phyloP scores from a whole-genome alignment of 2,888 invertebrate genomes.

The Cheilosia pagana region DNA sequence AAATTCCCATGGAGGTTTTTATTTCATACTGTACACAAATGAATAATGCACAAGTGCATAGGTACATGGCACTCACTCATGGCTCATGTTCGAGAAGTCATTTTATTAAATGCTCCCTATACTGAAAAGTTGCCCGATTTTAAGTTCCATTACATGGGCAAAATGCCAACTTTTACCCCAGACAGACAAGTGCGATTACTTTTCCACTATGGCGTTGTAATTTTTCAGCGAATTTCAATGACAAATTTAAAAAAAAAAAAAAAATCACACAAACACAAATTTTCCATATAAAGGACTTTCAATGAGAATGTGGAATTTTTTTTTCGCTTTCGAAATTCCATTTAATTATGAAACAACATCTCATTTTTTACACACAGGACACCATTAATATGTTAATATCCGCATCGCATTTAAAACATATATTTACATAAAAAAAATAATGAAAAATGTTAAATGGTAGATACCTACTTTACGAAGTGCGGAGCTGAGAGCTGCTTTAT shows the following conservation, averaged over 20 bases:
- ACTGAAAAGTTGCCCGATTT: not conserved
- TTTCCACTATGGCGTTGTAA: not conserved
- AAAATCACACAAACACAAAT: too few species aligned
- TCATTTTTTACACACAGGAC: conserved; percentile 46
- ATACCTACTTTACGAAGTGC: not conserved
- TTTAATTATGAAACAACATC: conserved; percentile 55
- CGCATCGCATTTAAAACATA: conserved; percentile 16
- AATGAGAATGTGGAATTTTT: not conserved
- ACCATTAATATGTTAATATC: conserved; percentile 58
- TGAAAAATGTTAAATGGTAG: not conserved
- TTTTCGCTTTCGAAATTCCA: conserved; percentile 29
- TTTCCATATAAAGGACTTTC: conserved; percentile 27
- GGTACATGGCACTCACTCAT: too few species aligned
- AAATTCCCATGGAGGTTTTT: too few species aligned
- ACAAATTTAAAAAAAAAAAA: too few species aligned
- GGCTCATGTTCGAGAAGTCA: too few species aligned
- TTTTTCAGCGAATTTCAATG: conserved; percentile 28
- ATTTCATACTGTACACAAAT: too few species aligned
- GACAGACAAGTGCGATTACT: conserved; percentile 10
- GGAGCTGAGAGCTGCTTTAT: not conserved
- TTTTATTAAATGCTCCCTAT: conserved; percentile 1
- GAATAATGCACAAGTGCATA: too few species aligned
- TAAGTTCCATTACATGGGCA: conserved; percentile 18
- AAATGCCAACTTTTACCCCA: not conserved
- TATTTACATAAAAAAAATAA: not conserved